Conservation (phyloP, 2,888 invertebrate species). For the Troides oblongomaculatus region DNA sequence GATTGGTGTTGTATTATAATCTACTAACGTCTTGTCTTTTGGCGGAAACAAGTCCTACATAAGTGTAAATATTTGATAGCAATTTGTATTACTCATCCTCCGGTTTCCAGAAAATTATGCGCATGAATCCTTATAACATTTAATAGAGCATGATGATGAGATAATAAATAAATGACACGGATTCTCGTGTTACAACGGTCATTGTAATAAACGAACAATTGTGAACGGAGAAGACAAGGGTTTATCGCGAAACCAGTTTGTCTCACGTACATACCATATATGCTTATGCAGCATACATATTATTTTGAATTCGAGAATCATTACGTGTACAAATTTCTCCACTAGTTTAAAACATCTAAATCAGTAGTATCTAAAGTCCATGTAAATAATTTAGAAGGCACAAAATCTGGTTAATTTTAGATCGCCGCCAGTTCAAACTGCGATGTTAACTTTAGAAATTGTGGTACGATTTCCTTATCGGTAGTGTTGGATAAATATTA, state of each 20-base stretch:
- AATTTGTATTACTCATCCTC: neutral
- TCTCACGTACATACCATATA: neutral
- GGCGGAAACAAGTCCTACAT: neutral
- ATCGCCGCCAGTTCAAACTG: conserved; percentile 17
- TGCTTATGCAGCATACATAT: neutral
- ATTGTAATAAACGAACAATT: conserved; percentile 19
- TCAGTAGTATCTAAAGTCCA: neutral
- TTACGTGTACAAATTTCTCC: neutral
- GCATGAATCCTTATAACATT: conserved; percentile 8
- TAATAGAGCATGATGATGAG: conserved; percentile 18
- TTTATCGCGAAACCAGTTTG: conserved; percentile 16
- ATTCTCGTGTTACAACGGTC: conserved; percentile 23
- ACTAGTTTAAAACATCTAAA: neutral
- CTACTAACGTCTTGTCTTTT: too few relatives aligned
- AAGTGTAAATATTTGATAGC: neutral
- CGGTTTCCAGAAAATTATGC: conserved; percentile 9
- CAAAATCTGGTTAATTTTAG: neutral
- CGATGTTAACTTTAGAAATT: conserved; percentile 25
- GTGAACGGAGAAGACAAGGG: conserved; percentile 5
- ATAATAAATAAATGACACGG: conserved; percentile 17
- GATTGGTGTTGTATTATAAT: too few relatives aligned
- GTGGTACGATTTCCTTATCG: conserved; percentile 30
- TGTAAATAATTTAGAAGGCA: neutral
- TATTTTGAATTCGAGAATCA: neutral
- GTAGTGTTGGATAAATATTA: conserved; percentile 26